Evolutionary conservation across 2,113 vertebrate species (phyloP), one percentile per base, ranked within the genome.

Genomic region (Passer montanus): DNA sequence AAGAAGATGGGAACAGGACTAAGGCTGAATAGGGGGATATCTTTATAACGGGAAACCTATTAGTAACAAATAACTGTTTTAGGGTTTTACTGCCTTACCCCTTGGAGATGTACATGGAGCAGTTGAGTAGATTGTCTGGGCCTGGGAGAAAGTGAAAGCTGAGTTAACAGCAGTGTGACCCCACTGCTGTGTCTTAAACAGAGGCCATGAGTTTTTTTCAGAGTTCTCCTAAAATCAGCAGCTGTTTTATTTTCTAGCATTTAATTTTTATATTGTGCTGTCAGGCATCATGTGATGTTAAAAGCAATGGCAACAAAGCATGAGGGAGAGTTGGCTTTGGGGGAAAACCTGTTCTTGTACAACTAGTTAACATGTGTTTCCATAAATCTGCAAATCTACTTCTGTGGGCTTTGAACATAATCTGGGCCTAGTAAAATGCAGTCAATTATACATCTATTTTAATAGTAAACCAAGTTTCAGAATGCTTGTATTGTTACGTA

Each of bases 401-500:
- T 91, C 84, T 90, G 55, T 18, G 52, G 63, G 62, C 92, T 97
- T 97, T 97, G 96, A 97, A 95, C 91, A 58, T 94, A 96, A 95
- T 94, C 90, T 92, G 76, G 59, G 76, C 90, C 79, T 82, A 95
- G 94, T 94, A 94, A 97, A 96, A 88, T 46, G 28, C 66, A 94
- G 77, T 94, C 91, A 93, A 93, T 96, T 94, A 91, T 79, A 90
- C 84, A 94, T 94, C 85, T 72, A 89, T 97, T 94, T 97, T 96
- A 97, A 97, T 96, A 93, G 82, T 96, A 94, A 95, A 96, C 82
- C 84, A 85, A 85, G 83, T 78, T 97, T 93, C 77, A 92, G 90
- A 95, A 97, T 97, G 80, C 93, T 94, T 97, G 94, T 88, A 97
- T 97, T 97, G 95, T 97, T 97, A 97, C 92, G 72, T 97, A 97